Base-by-base conservation (phyloP, 2,888 invertebrate genomes). In the Patella depressa region DNA sequence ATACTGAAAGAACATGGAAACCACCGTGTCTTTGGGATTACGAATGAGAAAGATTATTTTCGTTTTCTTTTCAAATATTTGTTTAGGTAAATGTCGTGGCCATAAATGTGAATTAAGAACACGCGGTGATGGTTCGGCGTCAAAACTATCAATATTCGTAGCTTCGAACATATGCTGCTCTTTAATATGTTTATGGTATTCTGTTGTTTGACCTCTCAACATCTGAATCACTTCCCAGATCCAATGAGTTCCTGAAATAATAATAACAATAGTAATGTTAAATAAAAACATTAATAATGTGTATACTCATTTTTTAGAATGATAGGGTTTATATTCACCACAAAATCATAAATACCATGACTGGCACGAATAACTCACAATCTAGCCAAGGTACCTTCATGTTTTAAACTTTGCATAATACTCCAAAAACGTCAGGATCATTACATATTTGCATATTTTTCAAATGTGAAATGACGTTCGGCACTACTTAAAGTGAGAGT, bases 241-340 rank as follows among this genome's bases (percentile, higher is more conserved):
- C 83, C 83, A 83, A 70, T 83, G 81, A 29, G 81, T 81, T 34
- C 83, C 83, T 83, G 75, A 45, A 75, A 65, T 19, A 17, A 45
- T 9, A 45, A 45, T 45, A 45, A 45, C 45, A 45, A 17, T 11
- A 65, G 2, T 65, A 12, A 65, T n/a, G n/a, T n/a, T n/a, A n/a
- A 17, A 45, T 9, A 45, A 45, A 9, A 45, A 45, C 45, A 45
- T 5, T 11, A 65, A 0, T 65, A 12, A 65, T 59, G 59, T 15
- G n/a, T 59, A n/a, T 59, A n/a, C 15, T 17, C 9, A 59, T 5
- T n/a, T 17, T 29, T 29, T 29, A 29, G 29, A 29, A 29, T 29
- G 29, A 29, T 29, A 29, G 29, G 29, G 29, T 59, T 15, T 2
- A 3, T 59, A 59, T n/a, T n/a, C n/a, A n/a, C 1, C 59, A 59